Percentiles rank a stretch among this genome's conserved stretches.
phyloP scores from a whole-genome alignment of 1,140 invertebrate genomes.

The Akabosia matsudoensis region DNA sequence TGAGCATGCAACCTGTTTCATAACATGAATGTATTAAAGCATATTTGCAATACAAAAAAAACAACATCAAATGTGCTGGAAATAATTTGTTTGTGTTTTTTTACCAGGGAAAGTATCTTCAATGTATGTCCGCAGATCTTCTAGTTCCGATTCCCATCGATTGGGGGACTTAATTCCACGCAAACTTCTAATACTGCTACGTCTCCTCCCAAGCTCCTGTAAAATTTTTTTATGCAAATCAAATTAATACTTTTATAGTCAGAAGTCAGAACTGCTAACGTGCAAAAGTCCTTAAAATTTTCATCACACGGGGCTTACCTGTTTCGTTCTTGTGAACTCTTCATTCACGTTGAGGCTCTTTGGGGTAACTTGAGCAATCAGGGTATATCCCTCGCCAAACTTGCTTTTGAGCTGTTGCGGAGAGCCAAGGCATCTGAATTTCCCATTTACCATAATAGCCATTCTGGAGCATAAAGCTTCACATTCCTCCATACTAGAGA shows the following conservation, averaged over 20 bases:
- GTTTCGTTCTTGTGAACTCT: slow-evolving; percentile 42
- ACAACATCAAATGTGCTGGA: too few species aligned
- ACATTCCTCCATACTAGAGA: slow-evolving; percentile 60
- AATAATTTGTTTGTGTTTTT: slow-evolving; percentile 20
- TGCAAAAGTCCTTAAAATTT: neutral
- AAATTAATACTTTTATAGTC: too few species aligned
- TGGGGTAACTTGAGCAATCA: slow-evolving; percentile 46
- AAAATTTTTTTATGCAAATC: neutral
- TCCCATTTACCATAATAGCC: slow-evolving; percentile 56
- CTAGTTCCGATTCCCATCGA: slow-evolving; percentile 45
- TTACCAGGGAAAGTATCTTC: slow-evolving; percentile 41
- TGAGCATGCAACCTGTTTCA: slow-evolving; percentile 37
- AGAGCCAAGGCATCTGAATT: slow-evolving; percentile 55
- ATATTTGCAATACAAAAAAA: neutral
- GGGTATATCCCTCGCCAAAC: slow-evolving; percentile 62
- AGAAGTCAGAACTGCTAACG: too few species aligned
- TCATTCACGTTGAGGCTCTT: slow-evolving; percentile 32
- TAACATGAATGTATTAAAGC: neutral
- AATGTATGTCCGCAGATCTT: slow-evolving; percentile 42
- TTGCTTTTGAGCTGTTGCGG: slow-evolving; percentile 58
- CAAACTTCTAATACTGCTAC: slow-evolving; percentile 41
- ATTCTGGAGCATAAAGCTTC: slow-evolving; percentile 56
- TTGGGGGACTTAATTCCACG: slow-evolving; percentile 37
- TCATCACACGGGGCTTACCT: slow-evolving; percentile 22
- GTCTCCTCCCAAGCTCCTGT: slow-evolving; percentile 39